Evolutionary conservation across 2,888 invertebrate genomes (phyloP).

Genomic region (Apotomis turbidana): DNA sequence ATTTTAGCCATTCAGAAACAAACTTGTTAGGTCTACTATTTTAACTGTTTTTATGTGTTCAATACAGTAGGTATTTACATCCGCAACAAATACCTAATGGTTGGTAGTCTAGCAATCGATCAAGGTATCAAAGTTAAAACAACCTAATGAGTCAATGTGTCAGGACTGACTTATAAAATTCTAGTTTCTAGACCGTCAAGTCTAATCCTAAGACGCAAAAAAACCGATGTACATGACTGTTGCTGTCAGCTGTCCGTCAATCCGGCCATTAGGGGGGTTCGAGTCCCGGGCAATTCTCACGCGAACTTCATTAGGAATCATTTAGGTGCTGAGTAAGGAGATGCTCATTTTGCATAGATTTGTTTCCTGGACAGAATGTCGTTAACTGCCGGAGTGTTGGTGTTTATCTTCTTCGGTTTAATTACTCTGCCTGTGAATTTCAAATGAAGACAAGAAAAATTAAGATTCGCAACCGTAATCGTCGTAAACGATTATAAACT

Average conservation of each 20-base stretch:
- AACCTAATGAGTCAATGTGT: neutral
- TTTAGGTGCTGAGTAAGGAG: conserved; percentile 1
- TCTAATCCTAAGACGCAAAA: neutral
- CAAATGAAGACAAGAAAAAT: no score
- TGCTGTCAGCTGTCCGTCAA: conserved; percentile 20
- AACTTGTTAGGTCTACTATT: no score
- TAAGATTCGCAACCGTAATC: no score
- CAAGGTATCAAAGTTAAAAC: no score
- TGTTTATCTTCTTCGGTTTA: neutral
- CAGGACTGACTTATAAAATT: neutral
- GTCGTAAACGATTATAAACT: no score
- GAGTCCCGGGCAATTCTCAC: conserved; percentile 20
- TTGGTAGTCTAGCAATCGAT: no score
- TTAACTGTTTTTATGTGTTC: no score
- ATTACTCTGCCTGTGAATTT: neutral
- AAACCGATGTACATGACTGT: neutral
- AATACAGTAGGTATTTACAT: no score
- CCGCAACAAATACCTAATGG: no score
- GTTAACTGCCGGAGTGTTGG: neutral
- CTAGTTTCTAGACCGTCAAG: neutral
- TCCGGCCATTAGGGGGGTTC: conserved; percentile 8
- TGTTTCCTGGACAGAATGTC: conserved; percentile 9
- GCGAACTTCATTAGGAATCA: conserved; percentile 25
- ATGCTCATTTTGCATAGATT: conserved; percentile 14
- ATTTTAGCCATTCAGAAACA: no score